These are phyloP conservation scores for Synanthedon tipuliformis DNA, from an alignment of 2,888 invertebrate genomes.

Conservation along the genomic window DNA sequence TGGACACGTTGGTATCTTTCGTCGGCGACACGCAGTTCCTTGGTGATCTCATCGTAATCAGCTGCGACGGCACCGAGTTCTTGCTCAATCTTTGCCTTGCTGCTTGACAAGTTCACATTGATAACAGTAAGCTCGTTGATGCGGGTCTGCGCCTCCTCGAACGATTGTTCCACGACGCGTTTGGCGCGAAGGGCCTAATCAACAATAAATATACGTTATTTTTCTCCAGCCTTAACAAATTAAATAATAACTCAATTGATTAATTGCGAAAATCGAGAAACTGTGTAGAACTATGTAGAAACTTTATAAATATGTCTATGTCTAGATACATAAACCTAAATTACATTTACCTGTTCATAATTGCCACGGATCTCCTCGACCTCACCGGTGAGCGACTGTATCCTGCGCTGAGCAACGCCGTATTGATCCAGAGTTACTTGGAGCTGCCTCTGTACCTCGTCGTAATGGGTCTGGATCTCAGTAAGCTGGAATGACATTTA, in stretches of 20 bases:
- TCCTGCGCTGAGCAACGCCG: slow-evolving; percentile 89
- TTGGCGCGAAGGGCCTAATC: slow-evolving; percentile 88
- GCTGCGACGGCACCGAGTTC: slow-evolving; percentile 90
- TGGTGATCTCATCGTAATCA: slow-evolving; percentile 98
- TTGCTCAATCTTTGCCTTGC: slow-evolving; percentile 95
- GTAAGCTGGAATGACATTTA: slow-evolving; percentile 64
- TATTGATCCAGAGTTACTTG: slow-evolving; percentile 95
- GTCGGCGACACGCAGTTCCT: slow-evolving; percentile 92
- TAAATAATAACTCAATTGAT: too few relatives aligned
- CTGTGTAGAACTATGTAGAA: too few relatives aligned
- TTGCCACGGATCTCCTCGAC: slow-evolving; percentile 95
- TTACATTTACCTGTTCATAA: slow-evolving; percentile 74
- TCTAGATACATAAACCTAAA: too few relatives aligned
- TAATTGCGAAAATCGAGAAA: too few relatives aligned
- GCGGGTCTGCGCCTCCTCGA: slow-evolving; percentile 91
- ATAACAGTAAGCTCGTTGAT: slow-evolving; percentile 94
- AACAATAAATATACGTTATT: not conserved
- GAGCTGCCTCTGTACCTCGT: slow-evolving; percentile 95
- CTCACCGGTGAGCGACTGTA: slow-evolving; percentile 92
- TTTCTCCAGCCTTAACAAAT: not conserved
- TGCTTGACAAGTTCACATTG: slow-evolving; percentile 94
- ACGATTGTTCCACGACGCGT: slow-evolving; percentile 89
- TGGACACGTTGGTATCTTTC: slow-evolving; percentile 94
- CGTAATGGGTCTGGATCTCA: slow-evolving; percentile 95
- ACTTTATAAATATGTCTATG: too few relatives aligned